These are phyloP conservation scores for Alaudala cheleensis DNA, from an alignment of 2,113 vertebrate species.

Conservation along the genomic window DNA sequence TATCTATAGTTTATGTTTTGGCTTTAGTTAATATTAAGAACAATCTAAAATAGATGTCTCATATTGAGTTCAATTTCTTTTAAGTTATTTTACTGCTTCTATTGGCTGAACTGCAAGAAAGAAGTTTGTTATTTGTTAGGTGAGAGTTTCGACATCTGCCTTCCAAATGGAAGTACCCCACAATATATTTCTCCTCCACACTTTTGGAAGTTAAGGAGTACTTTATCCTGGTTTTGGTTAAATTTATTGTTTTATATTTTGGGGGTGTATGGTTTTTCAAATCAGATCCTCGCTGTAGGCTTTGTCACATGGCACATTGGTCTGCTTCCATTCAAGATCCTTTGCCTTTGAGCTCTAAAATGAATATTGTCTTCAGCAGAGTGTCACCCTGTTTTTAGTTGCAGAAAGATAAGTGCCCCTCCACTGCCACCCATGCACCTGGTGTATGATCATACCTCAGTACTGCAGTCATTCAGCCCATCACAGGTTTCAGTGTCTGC, in stretches of 20 bases:
- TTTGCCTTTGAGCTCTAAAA: background rate
- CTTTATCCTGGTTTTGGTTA: background rate
- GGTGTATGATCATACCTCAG: background rate
- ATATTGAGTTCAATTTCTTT: background rate
- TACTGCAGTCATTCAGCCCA: background rate
- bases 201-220: background rate
- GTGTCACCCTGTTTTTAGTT: background rate
- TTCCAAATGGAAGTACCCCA: background rate
- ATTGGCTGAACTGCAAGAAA: background rate
- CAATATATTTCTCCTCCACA: background rate
- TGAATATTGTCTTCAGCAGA: background rate
- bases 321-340: background rate
- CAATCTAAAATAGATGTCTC: background rate
- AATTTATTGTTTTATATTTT: background rate
- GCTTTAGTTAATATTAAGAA: background rate
- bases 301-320: background rate
- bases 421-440: background rate
- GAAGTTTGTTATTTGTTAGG: background rate
- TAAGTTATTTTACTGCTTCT: background rate
- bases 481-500: background rate
- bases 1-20: background rate
- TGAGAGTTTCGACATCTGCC: conserved; percentile 5
- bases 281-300: background rate
- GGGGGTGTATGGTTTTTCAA: background rate
- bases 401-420: background rate